Evolutionary conservation across 2,888 invertebrate species (phyloP), one percentile per base, ranked within the genome.

Genomic region (Prosopocoilus inquinatus): DNA sequence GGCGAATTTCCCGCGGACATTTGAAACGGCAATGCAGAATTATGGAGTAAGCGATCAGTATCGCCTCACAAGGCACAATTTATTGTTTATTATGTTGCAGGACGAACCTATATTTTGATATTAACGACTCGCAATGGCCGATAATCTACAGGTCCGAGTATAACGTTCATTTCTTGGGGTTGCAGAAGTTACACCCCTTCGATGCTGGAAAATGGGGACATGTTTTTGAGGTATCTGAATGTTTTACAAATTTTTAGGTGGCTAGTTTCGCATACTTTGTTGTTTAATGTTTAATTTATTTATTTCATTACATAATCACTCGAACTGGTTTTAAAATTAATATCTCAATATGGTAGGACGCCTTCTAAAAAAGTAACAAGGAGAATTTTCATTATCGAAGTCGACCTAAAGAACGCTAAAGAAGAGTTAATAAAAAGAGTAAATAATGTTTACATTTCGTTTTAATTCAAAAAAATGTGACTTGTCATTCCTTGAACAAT

Each of bases 131-230:
- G 49, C 85, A 89, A 74, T 85, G 88, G 83, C 93, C 94, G 1
- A 85, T 95, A 55, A 83, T 94, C 2, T 94, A 92, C 72, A 81
- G 87, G 59, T 78, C 84, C 11, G 84, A 85, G 52, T 94, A 94
- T 75, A 90, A 91, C 72, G 91, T 95, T 33, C 82, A 84, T 32
- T 90, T 93, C 74, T 79, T 83, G 69, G 92, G 93, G 9, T 78
- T 95, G 55, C 91, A 95, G 74, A 90, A 86, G 72, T 79, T 91
- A 9, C 94, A 95, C 78, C 87, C 93, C 0, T 94, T 95, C 74
- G 94, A 95, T 80, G 84, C 94, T 0, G 84, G 85, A 61, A 95
- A 95, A 80, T 94, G 94, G 87, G 86, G 86, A 58, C 84, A 88
- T 70, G 84, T 94, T 62, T 83, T 86, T 65, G 78, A 84, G 79